phyloP scores from a whole-genome alignment of 2,113 vertebrate species.

The Zosterops lateralis region DNA sequence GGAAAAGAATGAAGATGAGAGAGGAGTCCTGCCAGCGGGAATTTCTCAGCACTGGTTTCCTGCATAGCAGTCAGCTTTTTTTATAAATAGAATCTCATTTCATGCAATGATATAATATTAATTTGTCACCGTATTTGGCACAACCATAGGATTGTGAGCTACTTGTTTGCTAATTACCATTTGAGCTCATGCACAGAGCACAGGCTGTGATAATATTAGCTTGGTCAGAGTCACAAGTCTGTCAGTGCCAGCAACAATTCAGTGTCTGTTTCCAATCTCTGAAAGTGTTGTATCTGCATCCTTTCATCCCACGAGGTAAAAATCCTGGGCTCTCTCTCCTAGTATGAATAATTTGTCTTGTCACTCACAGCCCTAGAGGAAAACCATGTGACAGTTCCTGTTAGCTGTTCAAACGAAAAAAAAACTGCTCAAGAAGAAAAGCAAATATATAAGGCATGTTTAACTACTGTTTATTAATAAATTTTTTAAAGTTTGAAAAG shows the following conservation, averaged over 20 bases:
- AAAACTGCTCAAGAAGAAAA: neutral
- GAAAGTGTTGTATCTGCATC: neutral
- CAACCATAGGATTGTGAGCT: neutral
- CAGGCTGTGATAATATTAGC: conserved; percentile 12
- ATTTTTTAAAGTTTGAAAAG: neutral
- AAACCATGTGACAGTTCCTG: neutral
- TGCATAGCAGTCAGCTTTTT: conserved; percentile 21
- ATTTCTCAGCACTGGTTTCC: conserved; percentile 18
- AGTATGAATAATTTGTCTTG: conserved; percentile 10
- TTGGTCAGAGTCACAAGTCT: conserved; percentile 28
- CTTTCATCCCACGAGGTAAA: conserved; percentile 2
- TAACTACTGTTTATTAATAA: neutral
- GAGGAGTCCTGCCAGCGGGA: neutral
- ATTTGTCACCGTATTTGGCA: conserved; percentile 18
- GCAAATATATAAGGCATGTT: neutral
- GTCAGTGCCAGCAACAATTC: conserved; percentile 2
- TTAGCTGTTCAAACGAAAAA: neutral
- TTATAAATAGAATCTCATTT: conserved; percentile 35
- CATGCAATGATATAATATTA: conserved; percentile 1
- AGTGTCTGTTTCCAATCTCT: neutral
- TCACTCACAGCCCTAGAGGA: conserved; percentile 15
- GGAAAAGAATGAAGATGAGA: conserved; percentile 12
- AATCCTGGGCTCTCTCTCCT: neutral
- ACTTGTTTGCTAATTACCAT: conserved; percentile 13
- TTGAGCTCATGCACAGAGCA: conserved; percentile 6